Percentiles rank a stretch among this genome's conserved stretches.
Conservation (phyloP, 2,113 vertebrate genomes). For the Coptodon bakossiorum region DNA sequence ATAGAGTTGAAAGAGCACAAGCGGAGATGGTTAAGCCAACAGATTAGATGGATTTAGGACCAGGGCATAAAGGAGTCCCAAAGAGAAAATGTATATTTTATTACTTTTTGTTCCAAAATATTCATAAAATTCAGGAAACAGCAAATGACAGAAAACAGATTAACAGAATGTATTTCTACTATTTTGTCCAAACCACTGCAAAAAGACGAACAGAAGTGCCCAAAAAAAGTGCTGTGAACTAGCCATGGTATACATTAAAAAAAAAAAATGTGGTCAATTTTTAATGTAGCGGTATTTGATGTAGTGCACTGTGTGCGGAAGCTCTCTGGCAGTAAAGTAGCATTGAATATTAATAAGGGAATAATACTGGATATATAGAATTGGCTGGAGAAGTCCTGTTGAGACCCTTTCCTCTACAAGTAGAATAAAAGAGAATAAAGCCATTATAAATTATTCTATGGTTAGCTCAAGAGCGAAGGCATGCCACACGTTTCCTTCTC, state of each 20-base stretch:
- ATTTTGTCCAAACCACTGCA: background rate
- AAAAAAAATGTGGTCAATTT: conserved; percentile 42
- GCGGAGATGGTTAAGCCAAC: background rate
- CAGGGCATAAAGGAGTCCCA: background rate
- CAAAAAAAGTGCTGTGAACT: background rate
- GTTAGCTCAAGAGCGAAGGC: background rate
- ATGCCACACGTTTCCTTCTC: background rate
- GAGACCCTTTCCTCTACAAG: conserved; percentile 29
- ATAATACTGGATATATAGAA: conserved; percentile 45
- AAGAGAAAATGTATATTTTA: background rate
- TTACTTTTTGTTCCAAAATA: background rate
- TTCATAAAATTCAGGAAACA: background rate
- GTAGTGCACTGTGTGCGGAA: conserved; percentile 26
- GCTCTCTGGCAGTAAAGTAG: conserved; percentile 44
- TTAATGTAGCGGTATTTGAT: conserved; percentile 48
- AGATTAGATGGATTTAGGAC: background rate
- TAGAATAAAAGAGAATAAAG: conserved; percentile 25
- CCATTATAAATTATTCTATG: conserved; percentile 38
- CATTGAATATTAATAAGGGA: conserved; percentile 61
- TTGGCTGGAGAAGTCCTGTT: conserved; percentile 40
- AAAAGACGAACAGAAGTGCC: background rate
- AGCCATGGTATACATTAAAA: conserved; percentile 15
- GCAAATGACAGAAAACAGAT: background rate
- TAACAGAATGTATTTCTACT: background rate
- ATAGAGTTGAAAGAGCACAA: background rate